Base-by-base conservation (phyloP, 2,113 vertebrate species). In the Platysternon megacephalum region DNA sequence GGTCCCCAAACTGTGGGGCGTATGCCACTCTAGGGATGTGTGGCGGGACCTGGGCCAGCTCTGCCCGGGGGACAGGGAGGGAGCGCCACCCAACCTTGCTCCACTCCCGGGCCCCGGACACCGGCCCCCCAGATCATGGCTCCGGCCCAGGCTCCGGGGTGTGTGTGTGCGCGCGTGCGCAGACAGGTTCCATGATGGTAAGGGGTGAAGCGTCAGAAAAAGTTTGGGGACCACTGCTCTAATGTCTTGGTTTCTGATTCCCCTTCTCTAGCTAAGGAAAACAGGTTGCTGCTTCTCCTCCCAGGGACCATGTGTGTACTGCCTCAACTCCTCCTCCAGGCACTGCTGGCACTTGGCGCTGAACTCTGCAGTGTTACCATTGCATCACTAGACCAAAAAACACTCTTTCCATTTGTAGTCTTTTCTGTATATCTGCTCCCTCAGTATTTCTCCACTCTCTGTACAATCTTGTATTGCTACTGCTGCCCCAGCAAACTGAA, bases 301-400 rank as follows among this genome's bases (percentile, higher is more conserved):
- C 21, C 11, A 86, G 44, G 58, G 82, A 74, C 22, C 26, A 22
- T 10, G 14, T 14, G 28, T 11, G 14, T 11, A 24, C 11, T 52
- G 8, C 9, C 32, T 0, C 0, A 48, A 79, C 13, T 17, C 58
- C 19, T 51, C 29, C 21, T 55, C 61, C 3, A 1, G 6, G 28
- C 51, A 61, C n/a, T 21, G 21, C 19, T 55, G 83, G 22, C 52
- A 51, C 35, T 51, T 79, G 29, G 68, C 2, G 13, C 4, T 44
- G 44, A 93, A 28, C 11, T 6, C n/a, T 56, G 26, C 44, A 24
- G 5, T 79, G 5, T 53, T 72, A 56, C 8, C 46, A 19, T 48
- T 19, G 22, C n/a, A 32, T 14, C 51, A 68, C 6, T 4, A 52
- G 19, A 56, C 24, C 21, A 76, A 87, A 28, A 28, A 2, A 4